phyloP scores from a whole-genome alignment of 1,140 invertebrate species.

The Penaeus indicus region DNA sequence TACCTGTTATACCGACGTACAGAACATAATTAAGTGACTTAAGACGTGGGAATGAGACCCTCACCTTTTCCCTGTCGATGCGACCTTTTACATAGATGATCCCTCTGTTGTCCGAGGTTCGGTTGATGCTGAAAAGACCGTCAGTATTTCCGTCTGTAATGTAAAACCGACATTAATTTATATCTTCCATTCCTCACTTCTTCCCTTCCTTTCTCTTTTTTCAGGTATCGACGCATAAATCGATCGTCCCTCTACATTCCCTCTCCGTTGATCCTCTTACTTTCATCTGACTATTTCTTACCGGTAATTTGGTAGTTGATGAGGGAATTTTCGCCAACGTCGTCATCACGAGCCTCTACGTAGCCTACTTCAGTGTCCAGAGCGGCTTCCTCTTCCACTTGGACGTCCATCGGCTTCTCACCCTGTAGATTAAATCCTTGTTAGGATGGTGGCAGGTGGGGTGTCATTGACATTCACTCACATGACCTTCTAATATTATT shows the following conservation, averaged over 20 bases:
- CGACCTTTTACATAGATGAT: slow-evolving; percentile 75
- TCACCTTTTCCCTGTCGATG: slow-evolving; percentile 78
- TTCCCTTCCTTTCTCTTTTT: no score
- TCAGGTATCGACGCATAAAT: background rate
- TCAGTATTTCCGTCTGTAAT: slow-evolving; percentile 79
- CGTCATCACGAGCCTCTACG: slow-evolving; percentile 80
- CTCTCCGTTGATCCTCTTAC: slow-evolving; percentile 4
- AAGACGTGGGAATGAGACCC: slow-evolving; percentile 75
- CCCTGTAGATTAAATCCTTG: slow-evolving; percentile 71
- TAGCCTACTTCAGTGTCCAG: slow-evolving; percentile 78
- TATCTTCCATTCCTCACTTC: no score
- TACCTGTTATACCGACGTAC: no score
- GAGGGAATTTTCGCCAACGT: slow-evolving; percentile 80
- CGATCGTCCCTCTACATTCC: background rate
- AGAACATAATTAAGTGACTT: no score
- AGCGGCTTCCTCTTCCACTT: slow-evolving; percentile 78
- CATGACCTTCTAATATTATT: background rate
- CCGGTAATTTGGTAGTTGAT: slow-evolving; percentile 82
- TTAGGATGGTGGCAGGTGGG: background rate
- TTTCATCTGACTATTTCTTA: slow-evolving; percentile 66
- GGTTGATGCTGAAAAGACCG: slow-evolving; percentile 76
- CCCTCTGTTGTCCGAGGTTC: slow-evolving; percentile 78
- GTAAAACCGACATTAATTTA: background rate
- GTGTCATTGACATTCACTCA: background rate
- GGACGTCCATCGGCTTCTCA: slow-evolving; percentile 77